Evolutionary conservation across 2,888 invertebrate genomes (phyloP).

Genomic region (Oxytorus armatus): DNA sequence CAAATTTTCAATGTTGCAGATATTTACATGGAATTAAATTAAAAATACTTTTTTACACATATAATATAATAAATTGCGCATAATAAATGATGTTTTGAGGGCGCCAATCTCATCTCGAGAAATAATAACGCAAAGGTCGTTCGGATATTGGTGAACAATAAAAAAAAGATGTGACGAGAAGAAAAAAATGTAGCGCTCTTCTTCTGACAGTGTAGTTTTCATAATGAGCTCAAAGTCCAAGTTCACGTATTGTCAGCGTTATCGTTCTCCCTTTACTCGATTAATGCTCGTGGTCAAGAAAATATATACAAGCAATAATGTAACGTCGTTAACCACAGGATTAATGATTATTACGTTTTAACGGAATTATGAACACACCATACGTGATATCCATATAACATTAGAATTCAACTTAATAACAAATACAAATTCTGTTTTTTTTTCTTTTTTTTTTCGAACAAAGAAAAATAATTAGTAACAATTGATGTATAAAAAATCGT

Average conservation of each 20-base stretch:
- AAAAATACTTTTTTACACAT: too few relatives aligned
- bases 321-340: not conserved
- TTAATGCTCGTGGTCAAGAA: constrained; percentile 20
- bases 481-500: too few relatives aligned
- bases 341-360: not conserved
- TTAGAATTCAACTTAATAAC: not conserved
- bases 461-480: too few relatives aligned
- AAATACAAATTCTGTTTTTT: too few relatives aligned
- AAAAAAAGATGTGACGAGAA: not conserved
- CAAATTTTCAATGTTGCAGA: too few relatives aligned
- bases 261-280: constrained; percentile 37
- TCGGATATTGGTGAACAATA: too few relatives aligned
- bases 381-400: not conserved
- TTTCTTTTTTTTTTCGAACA: not conserved
- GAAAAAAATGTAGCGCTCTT: constrained; percentile 2
- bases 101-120: not conserved
- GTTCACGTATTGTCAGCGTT: constrained; percentile 34
- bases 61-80: too few relatives aligned
- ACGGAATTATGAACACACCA: not conserved
- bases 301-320: not conserved
- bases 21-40: too few relatives aligned
- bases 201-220: constrained; percentile 34
- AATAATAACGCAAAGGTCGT: constrained; percentile 26
- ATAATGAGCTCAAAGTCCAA: constrained; percentile 63
- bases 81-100: constrained; percentile 1